Conservation (phyloP, 2,113 vertebrate genomes). For the Herpetotheres cachinnans region DNA sequence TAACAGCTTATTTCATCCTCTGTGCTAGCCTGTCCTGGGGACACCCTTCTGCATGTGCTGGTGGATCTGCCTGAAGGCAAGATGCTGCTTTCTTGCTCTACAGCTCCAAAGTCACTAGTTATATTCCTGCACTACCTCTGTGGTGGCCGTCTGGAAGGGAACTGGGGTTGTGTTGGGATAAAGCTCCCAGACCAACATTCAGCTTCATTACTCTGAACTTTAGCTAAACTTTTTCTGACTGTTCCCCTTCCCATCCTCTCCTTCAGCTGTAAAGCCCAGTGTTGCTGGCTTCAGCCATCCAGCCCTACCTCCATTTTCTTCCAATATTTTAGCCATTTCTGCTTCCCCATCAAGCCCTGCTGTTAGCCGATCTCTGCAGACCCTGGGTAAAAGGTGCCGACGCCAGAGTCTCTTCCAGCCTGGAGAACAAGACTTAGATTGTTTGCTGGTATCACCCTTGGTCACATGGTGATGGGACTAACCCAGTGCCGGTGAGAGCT, state of each 20-base stretch:
- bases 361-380: neutral
- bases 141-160: neutral
- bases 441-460: neutral
- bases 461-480: rapidly evolving
- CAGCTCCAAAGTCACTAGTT: neutral
- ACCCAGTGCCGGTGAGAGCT: neutral
- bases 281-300: neutral
- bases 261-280: neutral
- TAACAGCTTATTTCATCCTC: neutral
- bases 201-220: neutral
- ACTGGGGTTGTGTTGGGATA: neutral
- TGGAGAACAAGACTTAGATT: neutral
- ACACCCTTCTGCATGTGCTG: neutral
- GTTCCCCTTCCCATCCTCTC: neutral
- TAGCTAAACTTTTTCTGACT: neutral
- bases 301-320: neutral
- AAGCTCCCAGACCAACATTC: neutral
- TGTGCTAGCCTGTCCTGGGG: neutral
- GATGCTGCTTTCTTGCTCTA: neutral
- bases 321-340: neutral
- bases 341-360: neutral
- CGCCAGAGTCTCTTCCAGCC: neutral
- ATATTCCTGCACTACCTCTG: rapidly evolving
- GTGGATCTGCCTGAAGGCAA: neutral
- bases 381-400: neutral